Base-by-base conservation (phyloP, 2,113 vertebrate species). In the Apteryx mantelli region DNA sequence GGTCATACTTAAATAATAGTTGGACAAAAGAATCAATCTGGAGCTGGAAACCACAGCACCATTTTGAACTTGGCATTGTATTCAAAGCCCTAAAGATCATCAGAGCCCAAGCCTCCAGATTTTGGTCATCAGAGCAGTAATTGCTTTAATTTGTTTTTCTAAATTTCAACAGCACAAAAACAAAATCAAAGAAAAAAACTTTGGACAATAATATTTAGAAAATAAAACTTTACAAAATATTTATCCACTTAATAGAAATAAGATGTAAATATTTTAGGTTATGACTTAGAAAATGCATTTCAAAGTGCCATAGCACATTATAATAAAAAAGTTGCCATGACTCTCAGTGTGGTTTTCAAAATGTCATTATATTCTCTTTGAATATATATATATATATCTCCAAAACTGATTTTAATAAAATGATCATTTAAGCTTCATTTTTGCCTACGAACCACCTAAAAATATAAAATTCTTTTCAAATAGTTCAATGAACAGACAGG, bases 1-100 rank as follows among this genome's bases (percentile, higher is more conserved):
- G 96, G 77, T 80, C 95, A 95, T 89, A 93, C 83, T 87, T 96
- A 91, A 97, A 96, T 91, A 97, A 76, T 48, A 96, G 32, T 82
- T 96, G 91, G 91, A 95, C 63, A 94, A 70, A 96, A 97, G 83
- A 96, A 93, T 74, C 63, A 91, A 92, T 93, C 76, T 96, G 76
- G 34, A 82, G 60, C 85, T 96, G 94, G 63, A 97, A 97, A 97
- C 76, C 88, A 89, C 91, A 95, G 60, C 82, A 52, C 91, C 91
- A 89, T 86, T 83, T 96, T 86, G 71, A 97, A 85, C 63, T 93
- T 64, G 94, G 84, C 61, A 77, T 92, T 91, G 69, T 94, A 53
- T 78, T 93, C 77, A 89, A 96, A 94, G 75, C 53, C 89, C 66
- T 68, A 89, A 97, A 95, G 73, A 95, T 86, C 73, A 96, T 84